Evolutionary conservation across 2,113 vertebrate species (phyloP).

Genomic region (Gallinago jamesoni): DNA sequence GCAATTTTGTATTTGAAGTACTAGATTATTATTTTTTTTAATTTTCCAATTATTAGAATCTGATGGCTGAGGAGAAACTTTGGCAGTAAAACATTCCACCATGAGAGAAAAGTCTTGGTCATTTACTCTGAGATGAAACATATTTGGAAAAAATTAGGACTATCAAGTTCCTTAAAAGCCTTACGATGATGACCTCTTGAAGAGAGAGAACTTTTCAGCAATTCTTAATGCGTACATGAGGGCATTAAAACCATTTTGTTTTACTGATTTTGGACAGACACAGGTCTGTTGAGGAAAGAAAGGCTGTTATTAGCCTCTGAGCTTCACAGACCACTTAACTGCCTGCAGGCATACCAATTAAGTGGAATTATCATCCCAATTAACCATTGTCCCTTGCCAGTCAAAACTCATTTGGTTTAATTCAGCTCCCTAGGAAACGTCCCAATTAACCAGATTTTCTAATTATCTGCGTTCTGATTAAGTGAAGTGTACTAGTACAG

Average conservation of each 20-base stretch:
- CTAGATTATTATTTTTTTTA: neutral
- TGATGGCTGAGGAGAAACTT: neutral
- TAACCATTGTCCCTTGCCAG: constrained; percentile 66
- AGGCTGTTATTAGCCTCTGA: neutral
- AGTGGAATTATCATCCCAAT: constrained; percentile 70
- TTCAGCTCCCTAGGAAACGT: constrained; percentile 46
- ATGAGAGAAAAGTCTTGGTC: neutral
- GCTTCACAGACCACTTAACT: constrained; percentile 39
- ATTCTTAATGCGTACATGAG: neutral
- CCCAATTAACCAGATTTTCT: constrained; percentile 62
- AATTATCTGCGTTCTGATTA: constrained; percentile 59
- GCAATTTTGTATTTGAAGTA: neutral
- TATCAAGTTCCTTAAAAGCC: neutral
- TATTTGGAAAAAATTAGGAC: neutral
- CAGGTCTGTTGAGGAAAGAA: constrained; percentile 12
- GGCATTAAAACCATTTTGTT: neutral
- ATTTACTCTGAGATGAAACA: neutral
- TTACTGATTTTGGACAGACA: neutral
- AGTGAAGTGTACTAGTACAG: constrained; percentile 30
- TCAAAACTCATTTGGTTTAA: constrained; percentile 72
- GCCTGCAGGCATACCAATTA: constrained; percentile 64
- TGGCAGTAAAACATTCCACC: neutral
- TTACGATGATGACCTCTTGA: neutral
- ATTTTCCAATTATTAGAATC: neutral
- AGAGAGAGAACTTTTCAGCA: neutral